Conservation (phyloP, 2,113 vertebrate species). For the Patagioenas fasciata region DNA sequence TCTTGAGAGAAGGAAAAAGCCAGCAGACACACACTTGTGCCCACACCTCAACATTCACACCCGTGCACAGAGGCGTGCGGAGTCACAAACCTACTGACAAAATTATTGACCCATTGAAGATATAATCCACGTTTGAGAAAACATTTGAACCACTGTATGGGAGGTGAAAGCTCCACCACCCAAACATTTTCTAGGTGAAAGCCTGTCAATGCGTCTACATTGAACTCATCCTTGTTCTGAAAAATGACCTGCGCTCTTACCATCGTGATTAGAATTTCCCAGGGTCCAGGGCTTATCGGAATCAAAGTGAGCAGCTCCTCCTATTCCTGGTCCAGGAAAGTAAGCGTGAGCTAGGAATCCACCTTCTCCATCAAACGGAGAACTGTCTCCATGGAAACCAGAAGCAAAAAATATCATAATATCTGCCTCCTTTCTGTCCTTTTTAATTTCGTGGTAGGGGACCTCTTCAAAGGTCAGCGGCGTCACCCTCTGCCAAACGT, state of each 20-base stretch:
- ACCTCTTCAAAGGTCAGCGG: constrained; percentile 97
- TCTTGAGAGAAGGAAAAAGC: background rate
- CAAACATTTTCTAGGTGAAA: background rate
- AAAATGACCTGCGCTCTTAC: constrained; percentile 70
- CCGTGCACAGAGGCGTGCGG: background rate
- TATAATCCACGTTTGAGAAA: background rate
- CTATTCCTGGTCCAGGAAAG: constrained; percentile 96
- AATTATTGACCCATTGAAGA: background rate
- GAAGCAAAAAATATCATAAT: constrained; percentile 99
- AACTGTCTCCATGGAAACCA: constrained; percentile 97
- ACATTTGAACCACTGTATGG: background rate
- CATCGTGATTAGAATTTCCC: constrained; percentile 93
- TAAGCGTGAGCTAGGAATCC: constrained; percentile 97
- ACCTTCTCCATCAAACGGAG: constrained; percentile 96
- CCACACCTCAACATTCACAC: background rate
- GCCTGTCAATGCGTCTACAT: background rate
- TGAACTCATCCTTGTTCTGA: background rate
- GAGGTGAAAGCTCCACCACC: background rate
- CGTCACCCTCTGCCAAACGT: constrained; percentile 96
- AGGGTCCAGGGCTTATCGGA: constrained; percentile 97
- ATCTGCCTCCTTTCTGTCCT: constrained; percentile 94
- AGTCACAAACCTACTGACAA: background rate
- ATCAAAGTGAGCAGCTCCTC: constrained; percentile 97
- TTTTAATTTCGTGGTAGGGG: constrained; percentile 94
- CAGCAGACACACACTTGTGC: background rate